phyloP scores from a whole-genome alignment of 1,140 invertebrate genomes.

The Brachionus calyciflorus region DNA sequence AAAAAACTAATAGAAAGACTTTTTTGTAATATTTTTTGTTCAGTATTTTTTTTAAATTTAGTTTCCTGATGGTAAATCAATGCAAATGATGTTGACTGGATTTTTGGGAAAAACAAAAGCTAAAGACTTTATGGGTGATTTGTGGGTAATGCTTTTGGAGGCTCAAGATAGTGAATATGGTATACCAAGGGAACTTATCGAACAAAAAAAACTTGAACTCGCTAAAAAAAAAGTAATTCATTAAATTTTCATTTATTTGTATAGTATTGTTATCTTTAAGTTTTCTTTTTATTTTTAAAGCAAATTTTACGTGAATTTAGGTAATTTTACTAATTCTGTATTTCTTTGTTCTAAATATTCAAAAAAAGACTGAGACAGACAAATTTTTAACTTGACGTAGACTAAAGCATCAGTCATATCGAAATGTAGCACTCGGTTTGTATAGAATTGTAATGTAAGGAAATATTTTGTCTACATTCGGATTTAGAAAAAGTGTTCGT shows the following conservation, averaged over 20 bases:
- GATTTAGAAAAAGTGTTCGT: too few species aligned
- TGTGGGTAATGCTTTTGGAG: conserved; percentile 89
- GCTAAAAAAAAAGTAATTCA: conserved; percentile 29
- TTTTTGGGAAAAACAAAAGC: conserved; percentile 98
- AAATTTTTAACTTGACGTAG: too few species aligned
- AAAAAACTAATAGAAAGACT: neutral
- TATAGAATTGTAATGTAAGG: too few species aligned
- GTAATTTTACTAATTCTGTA: too few species aligned
- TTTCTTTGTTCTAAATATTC: too few species aligned
- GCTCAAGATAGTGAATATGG: conserved; percentile 90
- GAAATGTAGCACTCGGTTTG: too few species aligned
- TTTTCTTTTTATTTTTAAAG: too few species aligned
- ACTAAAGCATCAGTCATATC: too few species aligned
- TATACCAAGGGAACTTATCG: conserved; percentile 85
- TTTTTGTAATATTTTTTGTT: neutral
- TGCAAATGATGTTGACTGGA: conserved; percentile 98
- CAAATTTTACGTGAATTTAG: too few species aligned
- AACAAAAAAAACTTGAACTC: conserved; percentile 94
- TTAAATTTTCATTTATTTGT: neutral
- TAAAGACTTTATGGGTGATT: conserved; percentile 89
- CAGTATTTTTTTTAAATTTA: conserved; percentile 51
- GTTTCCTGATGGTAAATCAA: conserved; percentile 89
- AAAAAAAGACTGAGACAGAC: too few species aligned
- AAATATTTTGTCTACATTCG: too few species aligned
- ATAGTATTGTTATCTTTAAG: too few species aligned